Conservation (phyloP, 2,113 vertebrate species). For the Amblyornis subalaris region DNA sequence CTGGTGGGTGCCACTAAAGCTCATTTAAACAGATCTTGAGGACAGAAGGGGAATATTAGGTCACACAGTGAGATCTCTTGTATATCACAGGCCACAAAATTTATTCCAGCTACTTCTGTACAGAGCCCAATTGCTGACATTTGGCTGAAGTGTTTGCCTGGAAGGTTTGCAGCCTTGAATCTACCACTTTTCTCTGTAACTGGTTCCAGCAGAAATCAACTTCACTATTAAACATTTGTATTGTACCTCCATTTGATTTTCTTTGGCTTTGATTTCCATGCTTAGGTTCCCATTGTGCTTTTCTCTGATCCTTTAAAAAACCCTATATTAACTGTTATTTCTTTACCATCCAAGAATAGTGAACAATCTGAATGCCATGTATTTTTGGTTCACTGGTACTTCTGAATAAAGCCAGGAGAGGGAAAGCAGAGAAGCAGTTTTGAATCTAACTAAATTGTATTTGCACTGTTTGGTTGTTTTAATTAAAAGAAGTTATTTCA, state of each 20-base stretch:
- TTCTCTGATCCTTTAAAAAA: constrained; percentile 8
- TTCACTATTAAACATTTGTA: constrained; percentile 5
- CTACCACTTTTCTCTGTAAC: background rate
- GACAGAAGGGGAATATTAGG: background rate
- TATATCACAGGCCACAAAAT: background rate
- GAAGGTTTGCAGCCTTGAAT: background rate
- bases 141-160: background rate
- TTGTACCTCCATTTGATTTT: constrained; percentile 25
- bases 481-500: background rate
- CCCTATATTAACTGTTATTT: constrained; percentile 1
- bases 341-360: background rate
- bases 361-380: background rate
- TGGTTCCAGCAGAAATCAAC: constrained; percentile 40
- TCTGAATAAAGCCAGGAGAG: background rate
- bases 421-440: background rate
- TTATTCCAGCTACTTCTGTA: background rate
- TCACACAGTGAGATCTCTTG: background rate
- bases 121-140: background rate
- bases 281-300: constrained; percentile 17
- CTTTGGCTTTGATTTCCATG: constrained; percentile 32
- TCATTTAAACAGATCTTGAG: background rate
- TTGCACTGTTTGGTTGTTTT: background rate
- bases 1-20: background rate
- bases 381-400: background rate
- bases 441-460: background rate